Evolutionary conservation across 2,797 vertebrate species (phyloP).

Genomic region (Chiloscyllium punctatum): DNA sequence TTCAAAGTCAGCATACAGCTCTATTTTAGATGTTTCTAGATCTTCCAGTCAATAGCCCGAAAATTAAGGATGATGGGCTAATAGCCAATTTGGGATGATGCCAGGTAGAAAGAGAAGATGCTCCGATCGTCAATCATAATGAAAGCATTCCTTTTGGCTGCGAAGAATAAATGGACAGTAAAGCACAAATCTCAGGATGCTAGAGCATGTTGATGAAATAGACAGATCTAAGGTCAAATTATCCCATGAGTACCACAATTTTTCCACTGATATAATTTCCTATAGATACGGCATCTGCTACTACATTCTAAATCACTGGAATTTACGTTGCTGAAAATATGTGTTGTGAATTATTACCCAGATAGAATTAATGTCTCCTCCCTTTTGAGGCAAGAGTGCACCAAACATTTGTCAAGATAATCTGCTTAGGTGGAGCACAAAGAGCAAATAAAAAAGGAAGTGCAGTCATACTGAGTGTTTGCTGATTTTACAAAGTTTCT

Average conservation of each 20-base stretch:
- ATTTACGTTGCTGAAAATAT: background rate
- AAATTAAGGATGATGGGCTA: background rate
- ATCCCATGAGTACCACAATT: background rate
- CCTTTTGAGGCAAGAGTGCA: background rate
- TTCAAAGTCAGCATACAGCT: background rate
- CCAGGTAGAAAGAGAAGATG: background rate
- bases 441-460: background rate
- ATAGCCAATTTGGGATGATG: background rate
- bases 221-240: conserved; percentile 8
- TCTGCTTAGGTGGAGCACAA: background rate
- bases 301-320: background rate
- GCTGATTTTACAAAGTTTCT: background rate
- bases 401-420: conserved; percentile 1
- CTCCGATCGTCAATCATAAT: background rate
- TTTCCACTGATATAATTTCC: background rate
- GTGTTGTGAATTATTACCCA: background rate
- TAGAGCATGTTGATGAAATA: background rate
- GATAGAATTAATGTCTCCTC: background rate
- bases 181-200: background rate
- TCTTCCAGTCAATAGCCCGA: background rate
- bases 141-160: background rate
- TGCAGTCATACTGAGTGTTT: background rate
- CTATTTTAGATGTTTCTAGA: background rate
- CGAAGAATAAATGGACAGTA: background rate
- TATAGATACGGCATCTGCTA: background rate